Conservation (phyloP, 2,113 vertebrate genomes). For the Melierax canorus region DNA sequence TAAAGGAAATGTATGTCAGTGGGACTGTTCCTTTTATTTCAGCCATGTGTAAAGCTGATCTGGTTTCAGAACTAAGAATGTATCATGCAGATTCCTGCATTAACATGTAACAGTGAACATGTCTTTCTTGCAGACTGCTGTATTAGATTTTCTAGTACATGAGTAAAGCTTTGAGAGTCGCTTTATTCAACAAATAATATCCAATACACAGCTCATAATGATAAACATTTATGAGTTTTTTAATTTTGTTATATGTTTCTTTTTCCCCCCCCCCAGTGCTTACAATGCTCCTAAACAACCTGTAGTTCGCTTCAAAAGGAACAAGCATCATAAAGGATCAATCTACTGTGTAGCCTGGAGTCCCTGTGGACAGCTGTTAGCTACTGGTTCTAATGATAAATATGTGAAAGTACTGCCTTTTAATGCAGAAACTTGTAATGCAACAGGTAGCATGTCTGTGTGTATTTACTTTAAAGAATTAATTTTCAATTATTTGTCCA, state of each 20-base stretch:
- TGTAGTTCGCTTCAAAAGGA: slow-evolving; percentile 91
- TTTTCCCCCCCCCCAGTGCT: slow-evolving; percentile 61
- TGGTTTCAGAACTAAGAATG: not conserved
- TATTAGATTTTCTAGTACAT: not conserved
- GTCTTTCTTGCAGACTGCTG: not conserved
- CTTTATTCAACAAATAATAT: not conserved
- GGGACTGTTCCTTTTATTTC: not conserved
- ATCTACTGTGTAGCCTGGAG: slow-evolving; percentile 99
- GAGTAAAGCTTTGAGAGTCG: not conserved
- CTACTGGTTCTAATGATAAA: slow-evolving; percentile 98
- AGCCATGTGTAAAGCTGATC: not conserved
- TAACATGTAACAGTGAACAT: not conserved
- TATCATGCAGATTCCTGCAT: not conserved
- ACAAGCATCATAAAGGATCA: slow-evolving; percentile 98
- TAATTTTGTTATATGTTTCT: not conserved
- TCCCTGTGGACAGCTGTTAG: slow-evolving; percentile 92
- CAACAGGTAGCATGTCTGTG: slow-evolving; percentile 81
- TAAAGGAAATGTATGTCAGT: not conserved
- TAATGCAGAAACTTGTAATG: slow-evolving; percentile 92
- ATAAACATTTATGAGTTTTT: not conserved
- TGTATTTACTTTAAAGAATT: not conserved
- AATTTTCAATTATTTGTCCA: not conserved
- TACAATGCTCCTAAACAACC: slow-evolving; percentile 80
- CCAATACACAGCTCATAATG: not conserved
- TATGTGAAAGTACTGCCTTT: slow-evolving; percentile 97